Evolutionary conservation across 2,113 vertebrate species (phyloP).

Genomic region (Chloebia gouldiae): DNA sequence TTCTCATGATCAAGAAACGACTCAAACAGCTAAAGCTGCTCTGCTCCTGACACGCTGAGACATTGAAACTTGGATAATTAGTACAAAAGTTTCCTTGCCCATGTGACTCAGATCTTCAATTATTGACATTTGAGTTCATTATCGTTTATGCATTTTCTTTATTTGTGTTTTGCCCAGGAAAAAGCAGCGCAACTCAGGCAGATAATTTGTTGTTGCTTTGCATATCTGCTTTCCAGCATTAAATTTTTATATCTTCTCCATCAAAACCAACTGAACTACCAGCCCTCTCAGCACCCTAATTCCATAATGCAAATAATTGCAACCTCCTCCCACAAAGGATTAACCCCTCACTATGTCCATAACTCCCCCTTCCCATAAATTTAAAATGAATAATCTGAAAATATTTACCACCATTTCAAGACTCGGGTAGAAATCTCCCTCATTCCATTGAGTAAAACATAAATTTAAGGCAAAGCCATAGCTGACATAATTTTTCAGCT

Average conservation of each 20-base stretch:
- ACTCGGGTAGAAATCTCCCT: neutral
- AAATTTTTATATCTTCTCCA: constrained; percentile 45
- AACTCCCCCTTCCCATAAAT: neutral
- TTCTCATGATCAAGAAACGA: neutral
- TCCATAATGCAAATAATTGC: neutral
- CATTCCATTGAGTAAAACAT: neutral
- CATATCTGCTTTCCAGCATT: constrained; percentile 45
- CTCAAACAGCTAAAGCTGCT: neutral
- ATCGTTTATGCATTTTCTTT: constrained; percentile 9
- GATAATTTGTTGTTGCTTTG: constrained; percentile 50
- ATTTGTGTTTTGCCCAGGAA: constrained; percentile 35
- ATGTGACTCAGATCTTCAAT: constrained; percentile 28
- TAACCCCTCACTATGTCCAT: neutral
- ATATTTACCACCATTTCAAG: neutral
- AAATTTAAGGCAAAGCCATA: neutral
- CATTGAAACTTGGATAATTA: constrained; percentile 6
- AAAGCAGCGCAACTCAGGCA: constrained; percentile 15
- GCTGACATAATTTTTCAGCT: neutral
- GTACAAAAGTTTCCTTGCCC: constrained; percentile 5
- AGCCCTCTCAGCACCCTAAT: neutral
- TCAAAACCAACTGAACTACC: neutral
- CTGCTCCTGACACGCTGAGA: neutral
- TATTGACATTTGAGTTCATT: constrained; percentile 45
- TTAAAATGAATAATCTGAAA: neutral
- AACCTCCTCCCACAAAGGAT: neutral